Base-by-base conservation (phyloP, 2,113 vertebrate genomes). In the Oenanthe oenanthe region DNA sequence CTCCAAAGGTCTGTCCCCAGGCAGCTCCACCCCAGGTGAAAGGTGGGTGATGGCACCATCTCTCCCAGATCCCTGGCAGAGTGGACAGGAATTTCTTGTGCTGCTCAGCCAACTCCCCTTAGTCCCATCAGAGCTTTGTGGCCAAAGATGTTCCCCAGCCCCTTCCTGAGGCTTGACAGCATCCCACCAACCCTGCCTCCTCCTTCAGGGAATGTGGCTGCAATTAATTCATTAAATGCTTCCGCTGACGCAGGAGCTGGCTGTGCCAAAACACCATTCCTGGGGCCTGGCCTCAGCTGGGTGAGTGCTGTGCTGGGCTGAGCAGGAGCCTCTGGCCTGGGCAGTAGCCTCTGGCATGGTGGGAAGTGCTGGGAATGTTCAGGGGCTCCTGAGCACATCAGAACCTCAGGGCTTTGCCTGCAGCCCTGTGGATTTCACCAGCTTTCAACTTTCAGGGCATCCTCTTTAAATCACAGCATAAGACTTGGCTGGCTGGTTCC, bases 201-300 rank as follows among this genome's bases (percentile, higher is more conserved):
- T 81, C 77, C 68, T 86, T 65, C 19, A 4, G 88, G 81, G 90
- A 85, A 82, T 7, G 34, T 31, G 74, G 34, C 85, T 92, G 78
- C 73, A 91, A 94, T 95, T 93, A 95, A 87, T 95, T 73, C 76
- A 91, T 90, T 89, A 79, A 83, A 84, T 2, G 9, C 67, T 92
- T 93, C 91, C 47, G 19, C 72, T 93, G 93, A 92, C 34, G 17
- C 60, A 78, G 65, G 91, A 76, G n/a, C 63, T 11, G 60, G 28
- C 43, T 0, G 3, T 92, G 86, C 89, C 89, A 85, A 53, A 95
- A 65, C 63, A 16, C 79, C 29, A 0, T 80, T 86, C 71, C 83
- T 5, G 5, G 85, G 51, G 82, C 68, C 68, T 77, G 70, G 63
- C 51, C 66, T 73, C 67, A 38, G 71, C 61, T 34, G 78, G 60